Conservation (phyloP, 1,140 invertebrate genomes). For the Olivierus martensii region DNA sequence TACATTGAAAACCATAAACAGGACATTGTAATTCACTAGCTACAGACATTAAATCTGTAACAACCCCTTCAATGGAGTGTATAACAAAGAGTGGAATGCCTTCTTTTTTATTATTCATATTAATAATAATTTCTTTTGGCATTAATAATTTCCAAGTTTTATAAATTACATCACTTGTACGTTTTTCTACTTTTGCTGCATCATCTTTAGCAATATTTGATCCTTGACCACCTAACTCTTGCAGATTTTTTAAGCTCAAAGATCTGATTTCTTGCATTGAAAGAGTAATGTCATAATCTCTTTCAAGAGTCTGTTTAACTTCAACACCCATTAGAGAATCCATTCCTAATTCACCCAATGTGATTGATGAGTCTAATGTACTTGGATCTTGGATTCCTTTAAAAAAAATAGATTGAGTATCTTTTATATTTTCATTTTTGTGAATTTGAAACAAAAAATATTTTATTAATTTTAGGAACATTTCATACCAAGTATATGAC, state of each 20-base stretch:
- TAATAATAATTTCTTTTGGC: constrained; percentile 35
- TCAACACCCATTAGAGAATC: constrained; percentile 97
- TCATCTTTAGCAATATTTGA: constrained; percentile 19
- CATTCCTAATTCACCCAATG: constrained; percentile 84
- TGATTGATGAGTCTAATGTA: constrained; percentile 53
- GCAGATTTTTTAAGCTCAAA: constrained; percentile 57
- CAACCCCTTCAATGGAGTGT: constrained; percentile 85
- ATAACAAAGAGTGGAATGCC: constrained; percentile 51
- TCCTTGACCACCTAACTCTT: constrained; percentile 40
- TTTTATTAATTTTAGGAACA: background rate
- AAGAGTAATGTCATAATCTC: constrained; percentile 75
- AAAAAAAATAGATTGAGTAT: background rate
- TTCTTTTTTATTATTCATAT: constrained; percentile 31
- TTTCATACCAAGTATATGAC: too few species aligned
- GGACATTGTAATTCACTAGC: constrained; percentile 52
- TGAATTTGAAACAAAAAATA: background rate
- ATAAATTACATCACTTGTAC: background rate
- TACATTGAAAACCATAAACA: constrained; percentile 83
- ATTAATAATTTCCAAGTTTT: constrained; percentile 20
- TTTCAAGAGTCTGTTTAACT: constrained; percentile 89
- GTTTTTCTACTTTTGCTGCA: constrained; percentile 18
- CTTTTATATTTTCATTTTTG: background rate
- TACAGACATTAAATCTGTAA: constrained; percentile 47
- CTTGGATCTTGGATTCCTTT: constrained; percentile 73
- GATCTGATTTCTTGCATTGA: constrained; percentile 74